These are phyloP conservation scores for Rhynchomys soricoides DNA, from an alignment of 2,113 vertebrate species.

Conservation along the genomic window DNA sequence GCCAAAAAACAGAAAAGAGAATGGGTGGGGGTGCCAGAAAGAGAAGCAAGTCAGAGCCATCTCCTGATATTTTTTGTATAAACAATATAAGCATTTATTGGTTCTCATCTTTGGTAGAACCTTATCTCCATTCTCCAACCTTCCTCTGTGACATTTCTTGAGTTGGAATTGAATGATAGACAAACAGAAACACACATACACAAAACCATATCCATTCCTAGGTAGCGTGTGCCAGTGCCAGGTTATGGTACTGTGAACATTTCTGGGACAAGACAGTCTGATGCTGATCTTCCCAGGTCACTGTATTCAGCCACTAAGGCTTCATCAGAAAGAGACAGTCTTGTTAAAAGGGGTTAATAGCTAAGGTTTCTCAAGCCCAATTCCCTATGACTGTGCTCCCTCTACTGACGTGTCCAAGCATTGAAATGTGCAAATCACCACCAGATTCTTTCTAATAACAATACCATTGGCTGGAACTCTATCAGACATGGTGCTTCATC, in stretches of 20 bases:
- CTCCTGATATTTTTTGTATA: not conserved
- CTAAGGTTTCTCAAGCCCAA: not conserved
- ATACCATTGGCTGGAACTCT: not conserved
- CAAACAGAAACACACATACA: not conserved
- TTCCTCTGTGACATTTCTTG: not conserved
- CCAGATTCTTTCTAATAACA: not conserved
- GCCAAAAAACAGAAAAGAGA: not conserved
- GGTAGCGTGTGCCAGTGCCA: not conserved
- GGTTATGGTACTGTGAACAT: not conserved
- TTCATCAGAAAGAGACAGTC: not conserved
- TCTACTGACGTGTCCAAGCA: conserved; percentile 42
- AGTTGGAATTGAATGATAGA: not conserved
- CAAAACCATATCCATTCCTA: not conserved
- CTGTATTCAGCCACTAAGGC: no score
- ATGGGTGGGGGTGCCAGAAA: rapidly evolving
- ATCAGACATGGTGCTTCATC: not conserved
- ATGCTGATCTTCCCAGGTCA: not conserved
- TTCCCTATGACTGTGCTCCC: conserved; percentile 47
- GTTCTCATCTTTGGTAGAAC: not conserved
- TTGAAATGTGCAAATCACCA: not conserved
- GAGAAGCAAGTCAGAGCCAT: not conserved
- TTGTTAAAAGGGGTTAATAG: not conserved
- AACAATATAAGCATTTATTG: not conserved
- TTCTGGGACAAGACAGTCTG: not conserved
- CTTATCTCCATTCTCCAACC: not conserved